Base-by-base conservation (phyloP, 2,113 vertebrate species). In the Sardina pilchardus region DNA sequence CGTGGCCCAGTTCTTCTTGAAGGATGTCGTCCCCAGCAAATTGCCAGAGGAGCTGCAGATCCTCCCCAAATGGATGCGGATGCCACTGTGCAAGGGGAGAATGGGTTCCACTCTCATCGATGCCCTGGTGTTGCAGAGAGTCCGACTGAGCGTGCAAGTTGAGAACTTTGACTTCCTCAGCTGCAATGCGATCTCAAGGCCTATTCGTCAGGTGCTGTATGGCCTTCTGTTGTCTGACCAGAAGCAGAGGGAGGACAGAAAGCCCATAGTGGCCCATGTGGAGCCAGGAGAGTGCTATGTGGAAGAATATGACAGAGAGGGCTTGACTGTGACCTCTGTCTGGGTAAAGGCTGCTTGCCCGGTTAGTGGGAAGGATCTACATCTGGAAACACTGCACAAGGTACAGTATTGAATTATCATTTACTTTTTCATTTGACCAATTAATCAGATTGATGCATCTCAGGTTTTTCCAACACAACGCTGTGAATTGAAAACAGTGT, bases 191-290 rank as follows among this genome's bases (percentile, higher is more conserved):
- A 24, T 91, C 0, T 93, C 97, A 21, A 86, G 93, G 85, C 91
- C 94, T 78, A 92, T 99, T 56, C 96, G 97, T 0, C 96, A 94
- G 34, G 86, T 95, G 81, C 92, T 96, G 81, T 98, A 98, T 7
- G 95, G 95, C 9, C 91, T 99, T 59, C 93, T 98, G 2, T 87
- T 93, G 85, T 88, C 88, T 21, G n/a, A 45, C 47, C 80, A 45
- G 71, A n/a, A 85, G 50, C 45, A 84, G 39, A 21, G 84, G 12
- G 12, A 7, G 26, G 44, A 36, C 12, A 56, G 63, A 16, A 42
- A 53, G 47, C 26, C 6, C 4, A 43, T 30, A 36, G 16, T 4
- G 3, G 12, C 17, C 17, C 56, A 8, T 0, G 17, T 30, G 43
- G 56, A 19, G 14, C 2, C 42, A 43, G 39, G 34, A 14, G 1